A percentile compares a stretch with the other conserved stretches of the same genome.
Conservation (phyloP, 2,797 vertebrate genomes). For the Clarias platycephalus region DNA sequence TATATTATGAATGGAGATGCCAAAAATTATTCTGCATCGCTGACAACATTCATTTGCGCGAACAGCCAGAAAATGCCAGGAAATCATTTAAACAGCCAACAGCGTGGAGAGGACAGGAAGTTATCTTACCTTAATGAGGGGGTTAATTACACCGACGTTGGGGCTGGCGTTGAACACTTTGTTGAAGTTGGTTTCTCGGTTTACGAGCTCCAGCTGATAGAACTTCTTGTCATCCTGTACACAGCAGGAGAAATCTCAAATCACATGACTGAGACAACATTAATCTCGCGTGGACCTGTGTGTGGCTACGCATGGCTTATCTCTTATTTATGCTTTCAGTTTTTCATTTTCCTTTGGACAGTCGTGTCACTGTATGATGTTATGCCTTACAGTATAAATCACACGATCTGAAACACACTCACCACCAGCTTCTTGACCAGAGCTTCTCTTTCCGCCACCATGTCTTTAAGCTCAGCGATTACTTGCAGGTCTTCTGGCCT, state of each 20-base stretch:
- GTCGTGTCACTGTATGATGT: background rate
- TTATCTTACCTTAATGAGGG: conserved; percentile 87
- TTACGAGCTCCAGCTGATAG: conserved; percentile 98
- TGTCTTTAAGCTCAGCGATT: conserved; percentile 94
- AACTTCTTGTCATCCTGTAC: conserved; percentile 98
- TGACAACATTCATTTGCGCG: background rate
- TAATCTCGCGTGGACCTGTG: background rate
- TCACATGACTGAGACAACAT: background rate
- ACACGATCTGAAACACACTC: conserved; percentile 62
- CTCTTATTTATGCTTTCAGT: background rate
- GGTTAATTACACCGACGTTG: conserved; percentile 98
- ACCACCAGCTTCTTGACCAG: conserved; percentile 99
- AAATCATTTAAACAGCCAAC: background rate
- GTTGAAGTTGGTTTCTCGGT: conserved; percentile 99
- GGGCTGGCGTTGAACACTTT: conserved; percentile 98
- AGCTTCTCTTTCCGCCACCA: conserved; percentile 92
- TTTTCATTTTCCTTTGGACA: background rate
- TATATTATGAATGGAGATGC: conserved; percentile 6
- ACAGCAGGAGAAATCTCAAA: conserved; percentile 33
- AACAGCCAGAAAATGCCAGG: background rate
- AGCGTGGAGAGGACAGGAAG: background rate
- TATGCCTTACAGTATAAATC: background rate
- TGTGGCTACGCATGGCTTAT: background rate
- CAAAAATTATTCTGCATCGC: background rate
- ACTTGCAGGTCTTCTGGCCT: conserved; percentile 92